Evolutionary conservation across 2,888 invertebrate genomes (phyloP).

Genomic region (Proisotoma minuta): DNA sequence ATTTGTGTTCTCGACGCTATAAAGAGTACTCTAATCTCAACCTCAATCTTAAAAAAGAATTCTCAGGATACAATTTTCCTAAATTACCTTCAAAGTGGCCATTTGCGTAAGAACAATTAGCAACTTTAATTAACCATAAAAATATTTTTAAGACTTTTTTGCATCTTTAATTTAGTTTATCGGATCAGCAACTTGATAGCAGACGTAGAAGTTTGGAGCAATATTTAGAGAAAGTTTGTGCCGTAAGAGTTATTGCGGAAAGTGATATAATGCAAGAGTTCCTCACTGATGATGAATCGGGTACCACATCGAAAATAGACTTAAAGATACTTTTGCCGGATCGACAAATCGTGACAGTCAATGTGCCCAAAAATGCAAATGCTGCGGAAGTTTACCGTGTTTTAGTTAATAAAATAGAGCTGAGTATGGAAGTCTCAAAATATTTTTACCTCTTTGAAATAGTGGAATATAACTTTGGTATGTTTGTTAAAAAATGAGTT

Average conservation of each 20-base stretch:
- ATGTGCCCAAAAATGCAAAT: constrained; percentile 79
- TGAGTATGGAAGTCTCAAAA: constrained; percentile 74
- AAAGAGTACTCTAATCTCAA: constrained; percentile 90
- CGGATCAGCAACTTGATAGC: constrained; percentile 94
- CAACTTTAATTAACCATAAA: background rate
- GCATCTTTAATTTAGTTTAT: constrained; percentile 56
- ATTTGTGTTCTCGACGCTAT: constrained; percentile 92
- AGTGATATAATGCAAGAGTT: constrained; percentile 96
- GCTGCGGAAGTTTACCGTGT: constrained; percentile 87
- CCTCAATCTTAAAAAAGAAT: constrained; percentile 83
- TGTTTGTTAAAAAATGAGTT: constrained; percentile 49
- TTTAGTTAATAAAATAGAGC: constrained; percentile 74
- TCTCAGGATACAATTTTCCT: constrained; percentile 91
- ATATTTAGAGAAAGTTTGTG: constrained; percentile 97
- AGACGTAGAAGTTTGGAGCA: constrained; percentile 90
- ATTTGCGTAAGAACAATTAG: constrained; percentile 62
- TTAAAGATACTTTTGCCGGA: constrained; percentile 79
- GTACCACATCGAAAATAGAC: constrained; percentile 57
- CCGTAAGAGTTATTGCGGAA: constrained; percentile 95
- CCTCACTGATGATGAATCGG: constrained; percentile 77
- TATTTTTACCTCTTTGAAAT: constrained; percentile 96
- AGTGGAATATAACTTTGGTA: constrained; percentile 93
- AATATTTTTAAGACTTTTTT: background rate
- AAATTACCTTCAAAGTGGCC: constrained; percentile 99
- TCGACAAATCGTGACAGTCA: constrained; percentile 79